phyloP scores from a whole-genome alignment of 2,113 vertebrate genomes.

The Gracilinanus agilis region DNA sequence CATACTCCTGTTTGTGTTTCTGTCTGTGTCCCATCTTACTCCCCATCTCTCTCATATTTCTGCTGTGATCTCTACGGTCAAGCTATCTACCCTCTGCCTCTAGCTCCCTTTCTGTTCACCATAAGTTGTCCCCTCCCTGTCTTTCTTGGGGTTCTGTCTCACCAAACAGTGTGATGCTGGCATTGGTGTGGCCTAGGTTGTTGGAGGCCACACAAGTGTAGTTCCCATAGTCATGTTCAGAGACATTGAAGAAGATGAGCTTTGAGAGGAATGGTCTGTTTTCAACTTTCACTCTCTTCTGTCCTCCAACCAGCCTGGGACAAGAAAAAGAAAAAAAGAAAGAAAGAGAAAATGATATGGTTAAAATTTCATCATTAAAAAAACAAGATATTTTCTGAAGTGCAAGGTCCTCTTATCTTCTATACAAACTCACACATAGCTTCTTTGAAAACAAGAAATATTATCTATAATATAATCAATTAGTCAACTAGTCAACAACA shows the following conservation, averaged over 20 bases:
- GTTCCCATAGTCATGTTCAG: slow-evolving; percentile 96
- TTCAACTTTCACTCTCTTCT: slow-evolving; percentile 93
- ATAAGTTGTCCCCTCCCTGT: not conserved
- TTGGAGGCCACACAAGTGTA: slow-evolving; percentile 97
- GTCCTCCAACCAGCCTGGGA: slow-evolving; percentile 90
- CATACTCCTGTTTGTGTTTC: not conserved
- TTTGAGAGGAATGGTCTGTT: slow-evolving; percentile 91
- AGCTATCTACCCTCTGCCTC: not conserved
- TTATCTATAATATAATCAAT: not conserved
- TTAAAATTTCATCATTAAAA: not conserved
- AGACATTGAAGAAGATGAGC: slow-evolving; percentile 96
- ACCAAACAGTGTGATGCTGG: slow-evolving; percentile 96
- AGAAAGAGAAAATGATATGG: not conserved
- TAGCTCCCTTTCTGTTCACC: rapidly evolving
- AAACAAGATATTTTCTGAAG: not conserved
- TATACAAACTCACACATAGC: not conserved
- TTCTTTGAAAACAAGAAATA: not conserved
- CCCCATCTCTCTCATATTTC: not conserved
- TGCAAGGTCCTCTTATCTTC: too few relatives aligned
- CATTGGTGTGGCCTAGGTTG: slow-evolving; percentile 94
- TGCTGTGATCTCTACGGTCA: not conserved
- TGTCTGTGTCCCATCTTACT: not conserved
- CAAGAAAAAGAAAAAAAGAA: slow-evolving; percentile 16
- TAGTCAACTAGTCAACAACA: not conserved
- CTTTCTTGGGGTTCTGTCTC: slow-evolving; percentile 76